Percentiles rank a stretch among this genome's conserved stretches.
Conservation (phyloP, 2,888 invertebrate species). For the Calameuta pallipes region DNA sequence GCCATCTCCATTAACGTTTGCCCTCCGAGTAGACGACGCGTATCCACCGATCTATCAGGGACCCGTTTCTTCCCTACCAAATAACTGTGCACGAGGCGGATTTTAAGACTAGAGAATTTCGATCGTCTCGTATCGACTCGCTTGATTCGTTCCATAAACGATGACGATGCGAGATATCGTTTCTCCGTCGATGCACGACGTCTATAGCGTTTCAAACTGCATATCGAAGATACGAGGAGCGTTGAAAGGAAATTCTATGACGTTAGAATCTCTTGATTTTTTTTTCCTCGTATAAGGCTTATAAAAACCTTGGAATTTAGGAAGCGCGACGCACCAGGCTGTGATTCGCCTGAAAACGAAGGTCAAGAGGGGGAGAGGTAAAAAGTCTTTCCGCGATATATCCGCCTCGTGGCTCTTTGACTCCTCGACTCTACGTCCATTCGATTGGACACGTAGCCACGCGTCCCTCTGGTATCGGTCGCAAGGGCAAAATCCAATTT, state of each 20-base stretch:
- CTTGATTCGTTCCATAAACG: background rate
- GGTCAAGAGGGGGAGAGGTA: too few relatives aligned
- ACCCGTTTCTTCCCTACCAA: background rate
- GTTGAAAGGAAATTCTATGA: background rate
- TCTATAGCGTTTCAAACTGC: background rate
- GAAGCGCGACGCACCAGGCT: background rate
- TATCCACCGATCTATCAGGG: background rate
- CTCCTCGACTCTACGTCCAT: background rate
- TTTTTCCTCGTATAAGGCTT: background rate
- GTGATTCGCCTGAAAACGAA: background rate
- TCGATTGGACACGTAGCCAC: background rate
- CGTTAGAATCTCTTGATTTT: background rate
- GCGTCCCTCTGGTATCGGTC: constrained; percentile 24
- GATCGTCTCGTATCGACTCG: background rate
- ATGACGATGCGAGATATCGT: background rate
- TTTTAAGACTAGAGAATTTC: background rate
- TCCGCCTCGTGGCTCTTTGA: background rate
- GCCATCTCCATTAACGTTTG: background rate
- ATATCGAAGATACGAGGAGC: background rate
- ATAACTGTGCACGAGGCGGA: background rate
- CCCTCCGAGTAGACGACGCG: background rate
- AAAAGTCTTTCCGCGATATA: background rate
- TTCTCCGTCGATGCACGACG: background rate
- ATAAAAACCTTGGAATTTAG: background rate
- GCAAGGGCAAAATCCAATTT: constrained; percentile 46